A percentile compares a stretch with the other conserved stretches of the same genome.
Conservation (phyloP, 1,140 invertebrate genomes). For the Bombus vancouverensis region DNA sequence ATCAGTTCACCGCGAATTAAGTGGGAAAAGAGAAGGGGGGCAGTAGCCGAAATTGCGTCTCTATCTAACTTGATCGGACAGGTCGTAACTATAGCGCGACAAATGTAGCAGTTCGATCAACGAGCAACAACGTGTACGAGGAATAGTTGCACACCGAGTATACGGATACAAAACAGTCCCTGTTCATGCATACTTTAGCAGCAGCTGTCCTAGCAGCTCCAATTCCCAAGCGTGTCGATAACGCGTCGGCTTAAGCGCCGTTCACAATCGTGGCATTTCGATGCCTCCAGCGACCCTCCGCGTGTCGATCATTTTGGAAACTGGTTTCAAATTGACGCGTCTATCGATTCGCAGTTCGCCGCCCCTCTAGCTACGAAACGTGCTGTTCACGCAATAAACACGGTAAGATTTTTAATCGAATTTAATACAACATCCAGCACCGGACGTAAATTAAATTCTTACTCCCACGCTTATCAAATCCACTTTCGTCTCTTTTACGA, state of each 20-base stretch:
- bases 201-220: constrained; percentile 75
- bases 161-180: constrained; percentile 76
- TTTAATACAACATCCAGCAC: background rate
- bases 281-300: constrained; percentile 26
- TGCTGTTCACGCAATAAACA: background rate
- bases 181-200: constrained; percentile 79
- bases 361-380: background rate
- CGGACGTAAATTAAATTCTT: background rate
- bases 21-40: background rate
- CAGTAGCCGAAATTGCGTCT: background rate
- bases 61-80: background rate
- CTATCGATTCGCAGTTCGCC: background rate
- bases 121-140: constrained; percentile 50
- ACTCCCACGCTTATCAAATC: too few species aligned
- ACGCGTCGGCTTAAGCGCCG: constrained; percentile 63
- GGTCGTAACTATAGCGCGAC: constrained; percentile 34
- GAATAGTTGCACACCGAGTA: constrained; percentile 61
- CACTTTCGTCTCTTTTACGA: background rate
- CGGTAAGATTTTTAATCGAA: background rate
- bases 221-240: constrained; percentile 80
- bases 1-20: background rate
- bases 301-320: constrained; percentile 46
- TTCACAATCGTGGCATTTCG: constrained; percentile 59
- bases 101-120: constrained; percentile 53
- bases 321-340: constrained; percentile 13